Base-by-base conservation (phyloP, 1,140 invertebrate species). In the Aphidius ervi region DNA sequence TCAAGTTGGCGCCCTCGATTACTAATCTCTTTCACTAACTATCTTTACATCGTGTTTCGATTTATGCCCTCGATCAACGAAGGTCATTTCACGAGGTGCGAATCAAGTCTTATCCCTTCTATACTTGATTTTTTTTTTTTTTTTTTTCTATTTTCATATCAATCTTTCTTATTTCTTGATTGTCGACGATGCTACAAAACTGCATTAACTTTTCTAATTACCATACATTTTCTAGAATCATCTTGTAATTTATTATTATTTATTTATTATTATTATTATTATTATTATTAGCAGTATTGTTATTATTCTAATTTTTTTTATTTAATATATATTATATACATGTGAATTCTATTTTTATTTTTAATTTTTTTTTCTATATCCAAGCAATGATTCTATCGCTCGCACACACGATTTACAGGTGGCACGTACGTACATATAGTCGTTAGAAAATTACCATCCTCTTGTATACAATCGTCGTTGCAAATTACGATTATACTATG, bases 1-100 rank as follows among this genome's bases (percentile, higher is more conserved):
- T 31, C 23, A 31, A 42, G 9, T 49, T 42, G 46, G 46, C 46
- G 56, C 56, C 56, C 47, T 58, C 39, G 46, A 52, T 53, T 3
- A 41, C 48, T 53, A 53, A 59, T 59, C 58, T 59, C 40, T 59
- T 45, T 59, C 52, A 37, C 58, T 55, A 48, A 54, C 56, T 52
- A 47, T 56, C 46, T 16, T 49, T 42, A 4, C 37, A 48, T 20
- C 16, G 6, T 53, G 41, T 59, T 59, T 59, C 49, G 58, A 59
- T 59, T 59, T 53, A 59, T 59, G 20, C 49, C 46, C 48, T 52
- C 58, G 58, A 59, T 59, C 40, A 49, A 10, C 8, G 41, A 48
- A 59, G 52, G 58, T 48, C 52, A 48, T 53, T 53, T 9, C 40
- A 43, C 41, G 49, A 59, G 41, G 58, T 59, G 58, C 49, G 58